Base-by-base conservation (phyloP, 2,113 vertebrate genomes). In the Pleuronectes platessa region DNA sequence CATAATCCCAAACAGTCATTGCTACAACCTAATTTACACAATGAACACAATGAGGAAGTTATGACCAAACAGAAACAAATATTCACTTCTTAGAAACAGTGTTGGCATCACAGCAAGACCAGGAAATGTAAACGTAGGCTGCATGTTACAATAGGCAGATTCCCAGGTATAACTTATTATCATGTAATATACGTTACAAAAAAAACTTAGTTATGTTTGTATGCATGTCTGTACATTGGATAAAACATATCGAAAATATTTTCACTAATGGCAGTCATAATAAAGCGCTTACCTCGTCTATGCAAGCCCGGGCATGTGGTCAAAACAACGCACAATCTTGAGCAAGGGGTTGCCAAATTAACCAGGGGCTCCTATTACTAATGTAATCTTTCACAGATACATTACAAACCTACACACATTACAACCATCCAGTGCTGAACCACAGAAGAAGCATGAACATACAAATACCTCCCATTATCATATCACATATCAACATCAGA, bases 281-380 rank as follows among this genome's bases (percentile, higher is more conserved):
- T n/a, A 42, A 15, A 72, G 15, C 3, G 17, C 5, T 31, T 24
- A 56, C 21, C 53, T 56, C 24, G 54, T 26, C 47, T 45, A 5
- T 61, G 53, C 51, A 53, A 63, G 54, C 21, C 20, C 47, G 35
- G 31, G 65, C 40, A 74, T 60, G 58, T 64, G 45, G n/a, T 24
- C 58, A 71, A 71, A 71, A 72, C 66, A 20, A 51, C 61, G 55
- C 13, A 20, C n/a, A 12, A 51, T 37, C 56, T 45, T 58, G 62
- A 62, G 54, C 49, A 54, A 40, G 14, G 47, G n/a, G 51, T 53
- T n/a, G 9, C 12, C 6, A 54, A 27, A 56, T 60, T 56, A 63
- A 62, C 21, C 58, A 51, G n/a, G 24, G 24, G 10, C 14, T 18
- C 17, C 1, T 4, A 18, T 60, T 60, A 60, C 12, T 7, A 26